Evolutionary conservation across 2,113 vertebrate species (phyloP).

Genomic region (Crotophaga sulcirostris): DNA sequence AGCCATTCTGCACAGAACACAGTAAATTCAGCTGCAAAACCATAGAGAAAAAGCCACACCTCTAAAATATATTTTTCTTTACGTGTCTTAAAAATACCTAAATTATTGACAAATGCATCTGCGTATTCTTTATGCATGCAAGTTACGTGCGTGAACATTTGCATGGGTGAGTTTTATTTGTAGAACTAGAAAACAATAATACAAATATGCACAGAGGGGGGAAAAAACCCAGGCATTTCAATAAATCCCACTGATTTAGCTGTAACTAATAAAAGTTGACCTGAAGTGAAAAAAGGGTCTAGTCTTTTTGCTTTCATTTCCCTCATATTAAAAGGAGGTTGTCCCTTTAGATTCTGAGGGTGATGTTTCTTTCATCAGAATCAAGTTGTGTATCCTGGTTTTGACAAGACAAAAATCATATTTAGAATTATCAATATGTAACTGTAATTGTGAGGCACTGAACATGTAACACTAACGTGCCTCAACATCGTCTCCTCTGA

Average conservation of each 20-base stretch:
- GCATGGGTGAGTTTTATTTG: not conserved
- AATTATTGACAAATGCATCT: not conserved
- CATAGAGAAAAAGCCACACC: constrained; percentile 46
- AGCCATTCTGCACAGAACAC: constrained; percentile 92
- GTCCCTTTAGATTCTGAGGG: not conserved
- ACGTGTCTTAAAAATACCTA: not conserved
- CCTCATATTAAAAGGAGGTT: not conserved
- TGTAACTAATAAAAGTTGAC: constrained; percentile 32
- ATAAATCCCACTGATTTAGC: not conserved
- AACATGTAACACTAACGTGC: not conserved
- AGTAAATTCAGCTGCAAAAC: constrained; percentile 82
- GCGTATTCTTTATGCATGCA: not conserved
- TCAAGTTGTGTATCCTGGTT: not conserved
- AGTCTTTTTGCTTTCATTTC: not conserved
- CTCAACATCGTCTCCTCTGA: not conserved
- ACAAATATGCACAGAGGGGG: not conserved
- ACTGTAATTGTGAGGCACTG: not conserved
- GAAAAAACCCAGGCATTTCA: not conserved
- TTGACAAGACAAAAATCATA: not conserved
- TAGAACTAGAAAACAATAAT: not conserved
- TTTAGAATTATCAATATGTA: not conserved
- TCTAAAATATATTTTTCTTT: not conserved
- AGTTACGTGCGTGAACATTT: not conserved
- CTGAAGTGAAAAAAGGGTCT: constrained; percentile 13
- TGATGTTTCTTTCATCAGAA: not conserved